Evolutionary conservation across 2,888 invertebrate genomes (phyloP).

Genomic region (Leptinotarsa peninsularis): DNA sequence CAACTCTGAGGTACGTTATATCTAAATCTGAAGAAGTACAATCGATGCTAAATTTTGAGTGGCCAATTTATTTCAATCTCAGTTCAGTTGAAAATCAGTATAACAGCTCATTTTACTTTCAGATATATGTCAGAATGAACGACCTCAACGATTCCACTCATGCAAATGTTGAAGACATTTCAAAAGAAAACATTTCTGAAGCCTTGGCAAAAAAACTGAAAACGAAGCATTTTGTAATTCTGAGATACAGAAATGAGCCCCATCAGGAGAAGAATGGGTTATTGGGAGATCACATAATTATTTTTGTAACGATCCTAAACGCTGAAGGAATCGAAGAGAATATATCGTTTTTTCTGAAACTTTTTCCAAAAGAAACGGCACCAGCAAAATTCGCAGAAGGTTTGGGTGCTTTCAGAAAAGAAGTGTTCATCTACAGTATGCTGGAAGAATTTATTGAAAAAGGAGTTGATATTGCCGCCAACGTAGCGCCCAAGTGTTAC

Average conservation of each 20-base stretch:
- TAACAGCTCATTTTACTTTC: constrained; percentile 2
- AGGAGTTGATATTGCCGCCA: constrained; percentile 43
- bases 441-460: constrained; percentile 47
- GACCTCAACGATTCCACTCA: neutral
- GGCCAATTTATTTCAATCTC: no score
- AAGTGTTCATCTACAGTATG: constrained; percentile 53
- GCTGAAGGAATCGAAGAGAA: constrained; percentile 37
- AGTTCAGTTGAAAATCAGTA: neutral
- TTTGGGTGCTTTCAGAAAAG: constrained; percentile 55
- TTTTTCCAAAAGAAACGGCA: constrained; percentile 51
- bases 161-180: constrained; percentile 21
- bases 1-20: no score
- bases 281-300: constrained; percentile 55
- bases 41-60: no score
- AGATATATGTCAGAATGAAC: neutral
- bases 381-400: constrained; percentile 53
- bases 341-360: constrained; percentile 56
- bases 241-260: constrained; percentile 40
- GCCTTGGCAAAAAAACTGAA: constrained; percentile 45
- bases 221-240: constrained; percentile 45
- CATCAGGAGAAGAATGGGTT: constrained; percentile 51
- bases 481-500: constrained; percentile 62
- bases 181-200: constrained; percentile 35
- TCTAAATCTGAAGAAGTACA: no score
- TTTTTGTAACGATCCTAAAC: constrained; percentile 48